Percentiles rank a stretch among this genome's conserved stretches.
Conservation (phyloP, 2,797 vertebrate species). For the Enteromius fasciolatus region DNA sequence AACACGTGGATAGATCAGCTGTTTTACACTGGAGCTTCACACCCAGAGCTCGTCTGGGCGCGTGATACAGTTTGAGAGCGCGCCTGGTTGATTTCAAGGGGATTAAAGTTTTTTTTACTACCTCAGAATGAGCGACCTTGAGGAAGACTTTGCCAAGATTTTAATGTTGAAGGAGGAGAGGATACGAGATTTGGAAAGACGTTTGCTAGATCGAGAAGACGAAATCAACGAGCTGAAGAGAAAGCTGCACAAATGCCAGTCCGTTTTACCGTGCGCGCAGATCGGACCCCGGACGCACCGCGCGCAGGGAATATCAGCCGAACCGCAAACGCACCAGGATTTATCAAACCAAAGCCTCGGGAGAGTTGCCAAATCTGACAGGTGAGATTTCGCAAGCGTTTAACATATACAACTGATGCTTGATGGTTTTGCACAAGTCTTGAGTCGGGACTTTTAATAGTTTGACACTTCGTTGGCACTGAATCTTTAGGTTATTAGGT, state of each 20-base stretch:
- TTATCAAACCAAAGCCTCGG: conserved; percentile 83
- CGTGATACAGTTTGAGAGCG: not conserved
- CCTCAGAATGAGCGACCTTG: conserved; percentile 82
- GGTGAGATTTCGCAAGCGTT: conserved; percentile 68
- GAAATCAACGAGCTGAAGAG: conserved; percentile 85
- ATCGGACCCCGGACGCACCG: conserved; percentile 86
- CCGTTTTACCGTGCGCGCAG: conserved; percentile 82
- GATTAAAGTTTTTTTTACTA: conserved; percentile 56
- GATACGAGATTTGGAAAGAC: conserved; percentile 84
- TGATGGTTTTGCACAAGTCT: not conserved
- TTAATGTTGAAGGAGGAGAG: conserved; percentile 85
- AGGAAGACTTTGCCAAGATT: conserved; percentile 86
- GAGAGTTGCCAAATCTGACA: conserved; percentile 85
- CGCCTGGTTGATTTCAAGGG: conserved; percentile 38
- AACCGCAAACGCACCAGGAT: conserved; percentile 84
- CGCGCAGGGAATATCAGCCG: conserved; percentile 88
- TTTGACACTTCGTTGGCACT: conserved; percentile 13
- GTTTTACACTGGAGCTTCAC: conserved; percentile 46
- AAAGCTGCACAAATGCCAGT: conserved; percentile 89
- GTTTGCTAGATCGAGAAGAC: conserved; percentile 83
- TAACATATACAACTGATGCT: not conserved
- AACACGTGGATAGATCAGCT: conserved; percentile 64
- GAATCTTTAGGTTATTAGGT: not conserved
- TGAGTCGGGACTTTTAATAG: not conserved
- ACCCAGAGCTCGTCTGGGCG: conserved; percentile 4